Percentiles rank a stretch among this genome's conserved stretches.
Evolutionary conservation across 2,888 invertebrate species (phyloP).

Genomic region (Cryptus armator): DNA sequence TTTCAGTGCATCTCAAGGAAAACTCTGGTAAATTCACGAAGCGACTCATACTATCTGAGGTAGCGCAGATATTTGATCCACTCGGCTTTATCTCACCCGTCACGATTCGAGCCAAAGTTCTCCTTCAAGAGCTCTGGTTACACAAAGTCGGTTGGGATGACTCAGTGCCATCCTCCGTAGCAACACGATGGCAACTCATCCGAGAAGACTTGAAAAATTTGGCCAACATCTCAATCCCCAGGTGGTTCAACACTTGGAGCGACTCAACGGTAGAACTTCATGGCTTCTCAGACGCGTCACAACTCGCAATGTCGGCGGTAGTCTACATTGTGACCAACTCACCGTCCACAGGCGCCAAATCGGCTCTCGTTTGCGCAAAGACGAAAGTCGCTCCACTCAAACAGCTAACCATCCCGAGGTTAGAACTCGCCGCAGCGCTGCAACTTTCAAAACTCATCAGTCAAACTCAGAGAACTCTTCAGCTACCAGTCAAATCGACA

Average conservation of each 20-base stretch:
- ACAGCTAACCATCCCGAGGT: conserved; percentile 44
- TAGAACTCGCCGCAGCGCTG: conserved; percentile 50
- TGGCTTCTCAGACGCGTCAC: conserved; percentile 64
- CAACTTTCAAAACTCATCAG: conserved; percentile 18
- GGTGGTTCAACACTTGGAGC: conserved; percentile 44
- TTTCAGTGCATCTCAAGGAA: not conserved
- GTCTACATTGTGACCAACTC: conserved; percentile 40
- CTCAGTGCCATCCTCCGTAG: not conserved
- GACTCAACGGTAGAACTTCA: conserved; percentile 57
- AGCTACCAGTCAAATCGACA: not conserved
- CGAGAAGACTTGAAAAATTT: conserved; percentile 39
- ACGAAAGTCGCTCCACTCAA: conserved; percentile 57
- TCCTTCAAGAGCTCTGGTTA: conserved; percentile 65
- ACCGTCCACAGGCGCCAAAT: conserved; percentile 31
- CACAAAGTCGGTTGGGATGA: conserved; percentile 65
- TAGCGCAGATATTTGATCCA: conserved; percentile 66
- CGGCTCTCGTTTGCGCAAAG: conserved; percentile 44
- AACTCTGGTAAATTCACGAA: conserved; percentile 44
- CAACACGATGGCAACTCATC: conserved; percentile 39
- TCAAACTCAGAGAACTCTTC: not conserved
- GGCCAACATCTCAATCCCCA: conserved; percentile 48
- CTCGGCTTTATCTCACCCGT: conserved; percentile 64
- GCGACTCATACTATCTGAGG: conserved; percentile 52
- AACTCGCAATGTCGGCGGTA: conserved; percentile 57
- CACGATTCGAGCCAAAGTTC: conserved; percentile 62